Percentiles rank a stretch among this genome's conserved stretches.
phyloP scores from a whole-genome alignment of 2,797 vertebrate species.

The Cuculus canorus region DNA sequence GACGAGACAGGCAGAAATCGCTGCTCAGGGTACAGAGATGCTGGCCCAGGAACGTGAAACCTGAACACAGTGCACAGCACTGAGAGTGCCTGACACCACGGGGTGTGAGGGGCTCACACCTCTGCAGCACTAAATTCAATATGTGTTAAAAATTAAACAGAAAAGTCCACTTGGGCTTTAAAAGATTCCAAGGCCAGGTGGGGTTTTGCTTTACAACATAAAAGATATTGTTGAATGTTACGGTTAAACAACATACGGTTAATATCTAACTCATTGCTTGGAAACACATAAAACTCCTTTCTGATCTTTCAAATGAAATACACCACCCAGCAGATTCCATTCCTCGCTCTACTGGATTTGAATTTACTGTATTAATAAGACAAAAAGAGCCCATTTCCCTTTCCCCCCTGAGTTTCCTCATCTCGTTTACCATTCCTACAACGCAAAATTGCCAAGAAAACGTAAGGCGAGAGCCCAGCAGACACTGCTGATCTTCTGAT shows the following conservation, averaged over 20 bases:
- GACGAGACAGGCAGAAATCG: neutral
- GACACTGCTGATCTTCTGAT: neutral
- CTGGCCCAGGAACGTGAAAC: neutral
- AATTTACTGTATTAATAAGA: conserved; percentile 3
- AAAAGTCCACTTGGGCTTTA: neutral
- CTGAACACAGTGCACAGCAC: neutral
- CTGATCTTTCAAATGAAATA: neutral
- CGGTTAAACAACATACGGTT: neutral
- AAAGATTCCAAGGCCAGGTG: neutral
- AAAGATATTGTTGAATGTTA: neutral
- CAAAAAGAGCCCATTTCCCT: neutral
- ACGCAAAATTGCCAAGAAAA: conserved; percentile 25
- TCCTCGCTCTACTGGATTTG: neutral
- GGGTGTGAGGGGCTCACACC: neutral
- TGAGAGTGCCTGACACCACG: neutral
- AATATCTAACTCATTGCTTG: neutral
- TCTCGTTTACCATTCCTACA: conserved; percentile 38
- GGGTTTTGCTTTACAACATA: neutral
- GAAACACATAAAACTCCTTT: neutral
- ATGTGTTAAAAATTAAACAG: neutral
- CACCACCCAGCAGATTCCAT: neutral
- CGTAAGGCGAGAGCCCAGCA: neutral
- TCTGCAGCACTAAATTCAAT: neutral
- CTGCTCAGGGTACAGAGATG: neutral
- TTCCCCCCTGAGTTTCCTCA: neutral